Conservation (phyloP, 1,140 invertebrate genomes). For the Araneus ventricosus region DNA sequence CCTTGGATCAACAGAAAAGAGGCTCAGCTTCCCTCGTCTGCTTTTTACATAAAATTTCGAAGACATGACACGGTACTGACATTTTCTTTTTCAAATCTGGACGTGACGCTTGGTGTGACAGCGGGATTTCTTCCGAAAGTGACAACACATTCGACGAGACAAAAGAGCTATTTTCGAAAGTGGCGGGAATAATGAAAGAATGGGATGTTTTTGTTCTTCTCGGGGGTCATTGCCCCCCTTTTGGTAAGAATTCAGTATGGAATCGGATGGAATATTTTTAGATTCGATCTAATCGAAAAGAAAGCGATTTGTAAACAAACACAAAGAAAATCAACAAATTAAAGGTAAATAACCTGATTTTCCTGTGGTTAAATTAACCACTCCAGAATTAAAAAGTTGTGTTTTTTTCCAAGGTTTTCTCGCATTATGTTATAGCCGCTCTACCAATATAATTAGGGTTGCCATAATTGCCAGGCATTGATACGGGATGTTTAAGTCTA, state of each 20-base stretch:
- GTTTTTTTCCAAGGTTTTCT: no score
- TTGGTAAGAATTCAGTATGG: neutral
- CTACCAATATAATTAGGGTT: no score
- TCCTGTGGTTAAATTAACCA: no score
- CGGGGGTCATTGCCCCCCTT: neutral
- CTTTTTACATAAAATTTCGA: constrained; percentile 22
- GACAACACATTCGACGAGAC: constrained; percentile 4
- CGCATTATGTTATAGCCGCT: no score
- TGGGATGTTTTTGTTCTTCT: neutral
- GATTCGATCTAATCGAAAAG: neutral
- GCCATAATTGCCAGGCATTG: no score
- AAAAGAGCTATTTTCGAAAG: constrained; percentile 21
- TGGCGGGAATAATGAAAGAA: neutral
- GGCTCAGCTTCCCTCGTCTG: neutral
- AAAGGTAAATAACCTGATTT: no score
- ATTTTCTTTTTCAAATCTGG: neutral
- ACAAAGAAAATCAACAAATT: no score
- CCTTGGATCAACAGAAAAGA: neutral
- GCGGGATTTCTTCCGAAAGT: constrained; percentile 27
- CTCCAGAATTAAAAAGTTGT: no score
- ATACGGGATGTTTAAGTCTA: no score
- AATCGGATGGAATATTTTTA: neutral
- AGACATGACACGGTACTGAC: neutral
- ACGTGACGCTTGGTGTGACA: constrained; percentile 7
- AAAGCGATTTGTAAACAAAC: no score